Conservation (phyloP, 2,888 invertebrate genomes). For the Scaptomyza reducta region DNA sequence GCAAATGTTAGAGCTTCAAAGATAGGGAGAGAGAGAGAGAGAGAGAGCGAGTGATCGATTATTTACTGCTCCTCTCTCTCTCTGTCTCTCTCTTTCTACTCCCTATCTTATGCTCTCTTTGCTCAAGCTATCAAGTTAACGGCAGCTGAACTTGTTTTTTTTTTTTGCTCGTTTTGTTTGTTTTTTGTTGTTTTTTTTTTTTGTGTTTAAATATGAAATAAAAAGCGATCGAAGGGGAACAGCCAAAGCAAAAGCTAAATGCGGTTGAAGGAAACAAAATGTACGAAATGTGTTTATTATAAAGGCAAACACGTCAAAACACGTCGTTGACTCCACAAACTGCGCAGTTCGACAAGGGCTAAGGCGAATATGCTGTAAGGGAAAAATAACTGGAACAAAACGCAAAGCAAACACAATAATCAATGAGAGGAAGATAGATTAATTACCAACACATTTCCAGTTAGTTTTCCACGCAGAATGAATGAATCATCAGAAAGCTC, state of each 20-base stretch:
- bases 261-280: constrained; percentile 53
- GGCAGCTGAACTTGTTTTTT: constrained; percentile 69
- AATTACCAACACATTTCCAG: constrained; percentile 48
- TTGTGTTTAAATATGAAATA: constrained; percentile 63
- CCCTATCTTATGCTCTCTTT: neutral
- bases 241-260: constrained; percentile 24
- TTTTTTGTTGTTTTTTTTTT: constrained; percentile 56
- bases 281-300: constrained; percentile 72
- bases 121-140: constrained; percentile 47
- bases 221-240: constrained; percentile 27
- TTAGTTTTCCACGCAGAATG: constrained; percentile 32
- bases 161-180: constrained; percentile 20
- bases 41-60: neutral
- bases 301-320: constrained; percentile 70
- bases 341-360: constrained; percentile 56
- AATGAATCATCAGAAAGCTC: constrained; percentile 41
- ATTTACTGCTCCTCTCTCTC: neutral
- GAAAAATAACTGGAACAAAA: constrained; percentile 36
- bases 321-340: constrained; percentile 56
- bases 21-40: too few species aligned
- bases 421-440: constrained; percentile 12
- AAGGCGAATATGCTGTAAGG: neutral
- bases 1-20: constrained; percentile 8
- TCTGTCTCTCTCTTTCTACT: neutral
- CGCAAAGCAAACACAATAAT: neutral